Percentiles rank a stretch among this genome's conserved stretches.
phyloP scores from a whole-genome alignment of 2,888 invertebrate genomes.

The Amiota minor region DNA sequence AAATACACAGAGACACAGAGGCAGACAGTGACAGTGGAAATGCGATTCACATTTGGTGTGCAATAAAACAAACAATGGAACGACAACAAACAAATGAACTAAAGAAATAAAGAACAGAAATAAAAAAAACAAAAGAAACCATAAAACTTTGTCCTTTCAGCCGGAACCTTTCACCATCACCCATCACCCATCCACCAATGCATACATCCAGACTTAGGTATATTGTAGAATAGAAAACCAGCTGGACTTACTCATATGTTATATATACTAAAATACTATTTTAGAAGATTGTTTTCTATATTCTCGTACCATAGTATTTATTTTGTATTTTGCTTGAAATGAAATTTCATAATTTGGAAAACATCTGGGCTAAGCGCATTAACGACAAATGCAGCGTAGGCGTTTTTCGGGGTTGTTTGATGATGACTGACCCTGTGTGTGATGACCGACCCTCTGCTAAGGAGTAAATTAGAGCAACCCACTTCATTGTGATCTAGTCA shows the following conservation, averaged over 20 bases:
- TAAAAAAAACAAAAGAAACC: not conserved
- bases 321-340: too few relatives aligned
- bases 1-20: slow-evolving; percentile 15
- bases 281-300: too few relatives aligned
- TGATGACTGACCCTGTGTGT: not conserved
- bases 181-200: not conserved
- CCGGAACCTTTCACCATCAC: not conserved
- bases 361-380: slow-evolving; percentile 62
- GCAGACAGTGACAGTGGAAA: not conserved
- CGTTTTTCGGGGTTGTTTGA: slow-evolving; percentile 11
- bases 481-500: not conserved
- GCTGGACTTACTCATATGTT: too few relatives aligned
- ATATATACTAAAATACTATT: too few relatives aligned
- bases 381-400: slow-evolving; percentile 43
- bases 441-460: not conserved
- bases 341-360: slow-evolving; percentile 30
- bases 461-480: not conserved
- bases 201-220: too few relatives aligned
- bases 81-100: not conserved
- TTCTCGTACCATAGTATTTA: too few relatives aligned
- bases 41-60: not conserved
- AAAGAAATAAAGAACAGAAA: too few relatives aligned
- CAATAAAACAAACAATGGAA: slow-evolving; percentile 12
- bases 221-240: too few relatives aligned
- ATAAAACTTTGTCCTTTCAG: slow-evolving; percentile 2